Evolutionary conservation across 1,140 invertebrate species (phyloP).

Genomic region (Nebria ingens): DNA sequence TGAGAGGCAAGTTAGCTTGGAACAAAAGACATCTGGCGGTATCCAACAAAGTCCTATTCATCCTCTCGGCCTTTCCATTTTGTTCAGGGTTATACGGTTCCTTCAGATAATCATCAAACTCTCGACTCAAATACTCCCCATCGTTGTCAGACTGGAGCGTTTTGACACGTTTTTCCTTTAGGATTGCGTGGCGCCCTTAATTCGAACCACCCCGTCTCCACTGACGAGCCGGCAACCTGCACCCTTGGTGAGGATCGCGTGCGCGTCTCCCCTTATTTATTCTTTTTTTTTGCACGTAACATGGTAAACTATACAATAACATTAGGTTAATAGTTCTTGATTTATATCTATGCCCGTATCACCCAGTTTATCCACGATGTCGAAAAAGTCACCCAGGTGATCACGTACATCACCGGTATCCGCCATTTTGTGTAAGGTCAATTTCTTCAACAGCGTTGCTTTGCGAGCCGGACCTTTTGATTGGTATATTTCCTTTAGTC

Average conservation of each 20-base stretch:
- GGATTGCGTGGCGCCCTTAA: constrained; percentile 28
- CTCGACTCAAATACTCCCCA: constrained; percentile 29
- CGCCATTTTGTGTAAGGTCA: constrained; percentile 15
- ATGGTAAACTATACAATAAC: constrained; percentile 23
- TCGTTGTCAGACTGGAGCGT: constrained; percentile 35
- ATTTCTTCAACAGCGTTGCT: constrained; percentile 15
- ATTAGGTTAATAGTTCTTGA: constrained; percentile 19
- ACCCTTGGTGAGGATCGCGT: too few relatives aligned
- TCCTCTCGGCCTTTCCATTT: too few relatives aligned
- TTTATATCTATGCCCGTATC: constrained; percentile 19
- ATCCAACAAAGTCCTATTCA: too few relatives aligned
- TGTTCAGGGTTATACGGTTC: too few relatives aligned
- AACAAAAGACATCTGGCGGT: too few relatives aligned
- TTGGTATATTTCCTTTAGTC: constrained; percentile 14
- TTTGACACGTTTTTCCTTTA: constrained; percentile 26
- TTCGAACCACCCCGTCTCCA: constrained; percentile 29
- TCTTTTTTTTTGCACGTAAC: too few relatives aligned
- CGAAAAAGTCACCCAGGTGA: constrained; percentile 21
- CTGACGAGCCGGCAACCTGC: too few relatives aligned
- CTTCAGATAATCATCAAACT: constrained; percentile 23
- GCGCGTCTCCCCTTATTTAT: too few relatives aligned
- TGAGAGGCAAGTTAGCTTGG: too few relatives aligned
- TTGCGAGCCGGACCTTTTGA: too few relatives aligned
- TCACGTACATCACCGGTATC: constrained; percentile 20
- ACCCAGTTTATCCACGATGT: constrained; percentile 21